These are phyloP conservation scores for Muscidifurax raptorellus DNA, from an alignment of 1,140 invertebrate species.

Conservation along the genomic window DNA sequence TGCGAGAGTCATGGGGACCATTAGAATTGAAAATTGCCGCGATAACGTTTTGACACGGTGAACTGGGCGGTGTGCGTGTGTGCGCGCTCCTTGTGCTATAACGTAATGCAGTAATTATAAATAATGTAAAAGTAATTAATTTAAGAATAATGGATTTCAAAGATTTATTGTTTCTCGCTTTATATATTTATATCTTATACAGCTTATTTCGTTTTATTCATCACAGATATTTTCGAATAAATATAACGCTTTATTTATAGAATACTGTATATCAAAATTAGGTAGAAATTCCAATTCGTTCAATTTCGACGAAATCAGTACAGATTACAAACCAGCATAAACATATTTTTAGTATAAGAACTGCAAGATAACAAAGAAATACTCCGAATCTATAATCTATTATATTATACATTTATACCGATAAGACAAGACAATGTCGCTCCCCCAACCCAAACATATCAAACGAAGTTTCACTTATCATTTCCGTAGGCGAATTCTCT, in stretches of 20 bases:
- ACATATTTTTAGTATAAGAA: conserved; percentile 2
- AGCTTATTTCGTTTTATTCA: too few relatives aligned
- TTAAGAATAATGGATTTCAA: too few relatives aligned
- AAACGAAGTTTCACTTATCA: conserved; percentile 38
- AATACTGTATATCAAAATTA: too few relatives aligned
- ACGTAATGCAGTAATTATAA: too few relatives aligned
- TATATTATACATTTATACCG: neutral
- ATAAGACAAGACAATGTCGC: conserved; percentile 36
- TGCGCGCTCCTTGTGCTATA: too few relatives aligned
- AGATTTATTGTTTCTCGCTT: too few relatives aligned
- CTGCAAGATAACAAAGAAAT: neutral
- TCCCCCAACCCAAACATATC: neutral
- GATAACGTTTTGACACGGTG: neutral
- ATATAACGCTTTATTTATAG: too few relatives aligned
- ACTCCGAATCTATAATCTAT: neutral
- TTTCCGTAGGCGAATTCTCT: neutral
- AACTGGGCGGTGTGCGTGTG: neutral
- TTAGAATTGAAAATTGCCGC: neutral
- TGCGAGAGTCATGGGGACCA: neutral
- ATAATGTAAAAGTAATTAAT: too few relatives aligned
- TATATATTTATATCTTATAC: too few relatives aligned
- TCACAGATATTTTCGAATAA: too few relatives aligned
- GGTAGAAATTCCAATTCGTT: neutral
- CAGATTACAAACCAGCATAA: conserved; percentile 12
- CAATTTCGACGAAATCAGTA: conserved; percentile 18